Percentiles rank a stretch among this genome's conserved stretches.
Conservation (phyloP, 1,140 invertebrate species). For the Leguminivora glycinivorella region DNA sequence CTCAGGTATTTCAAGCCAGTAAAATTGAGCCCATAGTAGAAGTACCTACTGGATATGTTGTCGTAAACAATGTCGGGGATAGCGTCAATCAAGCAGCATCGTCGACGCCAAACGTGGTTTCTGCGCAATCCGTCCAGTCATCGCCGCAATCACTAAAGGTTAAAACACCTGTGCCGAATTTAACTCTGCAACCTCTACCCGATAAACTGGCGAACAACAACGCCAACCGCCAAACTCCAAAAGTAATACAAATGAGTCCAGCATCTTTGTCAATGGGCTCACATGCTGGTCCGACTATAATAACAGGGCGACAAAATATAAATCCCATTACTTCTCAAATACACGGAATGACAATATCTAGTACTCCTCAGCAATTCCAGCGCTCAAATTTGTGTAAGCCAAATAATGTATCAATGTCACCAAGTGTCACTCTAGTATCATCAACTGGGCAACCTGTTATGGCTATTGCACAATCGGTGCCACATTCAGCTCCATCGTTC, state of each 20-base stretch:
- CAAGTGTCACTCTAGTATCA: constrained; percentile 67
- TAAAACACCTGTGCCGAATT: constrained; percentile 70
- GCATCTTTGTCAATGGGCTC: constrained; percentile 52
- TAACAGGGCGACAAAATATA: constrained; percentile 59
- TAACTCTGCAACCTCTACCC: constrained; percentile 74
- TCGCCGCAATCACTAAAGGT: constrained; percentile 64
- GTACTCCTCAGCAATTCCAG: constrained; percentile 56
- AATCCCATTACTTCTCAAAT: constrained; percentile 74
- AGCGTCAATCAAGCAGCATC: constrained; percentile 59
- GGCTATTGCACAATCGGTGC: constrained; percentile 71
- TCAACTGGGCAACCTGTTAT: constrained; percentile 70
- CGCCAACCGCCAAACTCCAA: constrained; percentile 61
- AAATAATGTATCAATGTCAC: constrained; percentile 65
- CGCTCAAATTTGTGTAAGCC: constrained; percentile 58
- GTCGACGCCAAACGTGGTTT: constrained; percentile 63
- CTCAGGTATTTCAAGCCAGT: constrained; percentile 89
- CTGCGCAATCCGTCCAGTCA: constrained; percentile 67
- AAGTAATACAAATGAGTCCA: constrained; percentile 70
- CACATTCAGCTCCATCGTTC: constrained; percentile 63
- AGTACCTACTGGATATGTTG: constrained; percentile 84
- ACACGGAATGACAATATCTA: constrained; percentile 67
- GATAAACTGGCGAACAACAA: constrained; percentile 65
- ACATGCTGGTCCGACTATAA: constrained; percentile 51
- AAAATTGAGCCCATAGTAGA: constrained; percentile 90
- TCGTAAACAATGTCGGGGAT: constrained; percentile 83